Conservation (phyloP, 2,888 invertebrate genomes). For the Phaedon cochleariae region DNA sequence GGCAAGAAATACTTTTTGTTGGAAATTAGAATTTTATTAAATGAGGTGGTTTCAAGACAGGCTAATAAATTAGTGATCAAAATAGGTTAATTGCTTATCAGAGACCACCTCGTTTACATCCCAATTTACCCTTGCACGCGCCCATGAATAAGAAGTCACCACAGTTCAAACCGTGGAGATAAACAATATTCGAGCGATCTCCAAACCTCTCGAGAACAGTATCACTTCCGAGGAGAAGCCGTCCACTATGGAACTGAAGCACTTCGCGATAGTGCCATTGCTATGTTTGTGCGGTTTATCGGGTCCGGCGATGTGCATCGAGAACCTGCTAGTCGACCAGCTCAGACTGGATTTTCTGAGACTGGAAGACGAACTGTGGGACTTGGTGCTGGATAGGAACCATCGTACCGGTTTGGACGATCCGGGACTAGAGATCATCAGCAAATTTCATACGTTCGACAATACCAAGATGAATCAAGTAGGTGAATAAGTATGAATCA, state of each 20-base stretch:
- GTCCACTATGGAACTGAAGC: neutral
- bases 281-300: slow-evolving; percentile 8
- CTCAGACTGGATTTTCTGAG: slow-evolving; percentile 68
- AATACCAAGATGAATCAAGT: slow-evolving; percentile 25
- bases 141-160: no score
- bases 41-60: no score
- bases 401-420: slow-evolving; percentile 12
- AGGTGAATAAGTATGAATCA: neutral
- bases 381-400: slow-evolving; percentile 40
- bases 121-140: no score
- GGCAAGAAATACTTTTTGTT: no score
- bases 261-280: neutral
- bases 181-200: no score
- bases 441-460: slow-evolving; percentile 23
- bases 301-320: neutral
- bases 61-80: no score
- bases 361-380: slow-evolving; percentile 65
- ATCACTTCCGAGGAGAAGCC: neutral
- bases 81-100: no score
- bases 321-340: slow-evolving; percentile 64
- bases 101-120: no score
- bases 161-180: neutral
- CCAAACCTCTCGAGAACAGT: no score
- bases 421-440: slow-evolving; percentile 20
- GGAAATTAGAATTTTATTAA: no score